phyloP scores from a whole-genome alignment of 2,113 vertebrate genomes.

The Alexandromys fortis region DNA sequence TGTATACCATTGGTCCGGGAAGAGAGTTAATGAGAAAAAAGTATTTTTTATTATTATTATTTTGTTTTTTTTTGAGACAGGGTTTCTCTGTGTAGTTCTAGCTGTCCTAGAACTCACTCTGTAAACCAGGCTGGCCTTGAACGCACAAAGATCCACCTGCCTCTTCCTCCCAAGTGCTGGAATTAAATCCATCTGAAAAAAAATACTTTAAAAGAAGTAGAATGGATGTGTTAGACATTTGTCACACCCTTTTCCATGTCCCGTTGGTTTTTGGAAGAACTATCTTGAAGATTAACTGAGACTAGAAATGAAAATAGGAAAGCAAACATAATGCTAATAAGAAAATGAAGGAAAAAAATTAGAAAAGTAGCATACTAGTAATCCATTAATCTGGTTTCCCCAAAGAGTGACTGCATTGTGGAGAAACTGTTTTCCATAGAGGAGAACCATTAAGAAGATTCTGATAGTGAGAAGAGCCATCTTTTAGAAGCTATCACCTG shows the following conservation, averaged over 20 bases:
- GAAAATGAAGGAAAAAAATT: slow-evolving; percentile 12
- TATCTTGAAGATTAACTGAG: slow-evolving; percentile 16
- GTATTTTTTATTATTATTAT: no score
- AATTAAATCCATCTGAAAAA: not conserved
- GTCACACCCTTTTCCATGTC: not conserved
- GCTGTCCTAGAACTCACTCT: not conserved
- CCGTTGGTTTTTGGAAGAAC: slow-evolving; percentile 15
- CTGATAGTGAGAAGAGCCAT: not conserved
- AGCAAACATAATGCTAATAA: slow-evolving; percentile 17
- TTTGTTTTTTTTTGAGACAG: not conserved
- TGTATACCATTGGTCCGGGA: not conserved
- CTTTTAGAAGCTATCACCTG: not conserved
- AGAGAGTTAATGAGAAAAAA: slow-evolving; percentile 13
- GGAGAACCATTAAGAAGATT: slow-evolving; percentile 12
- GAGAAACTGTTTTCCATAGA: slow-evolving; percentile 14
- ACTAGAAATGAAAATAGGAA: not conserved
- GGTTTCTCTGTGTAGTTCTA: not conserved
- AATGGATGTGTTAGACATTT: not conserved
- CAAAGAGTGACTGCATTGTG: not conserved
- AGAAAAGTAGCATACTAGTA: not conserved
- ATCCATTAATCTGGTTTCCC: slow-evolving; percentile 10
- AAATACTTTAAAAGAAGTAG: not conserved
- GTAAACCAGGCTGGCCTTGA: not conserved
- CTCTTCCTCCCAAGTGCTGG: not conserved
- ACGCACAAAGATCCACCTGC: not conserved